phyloP scores from a whole-genome alignment of 1,140 invertebrate genomes.

The roundworm (Caenorhabditis elegans) region WBcel235 BX284604.4:4762501-4763000 shows the following conservation, averaged over 20 bases:
- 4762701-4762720: no score
- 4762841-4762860: no score
- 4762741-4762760: slow-evolving; percentile 65
- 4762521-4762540: slow-evolving; percentile 64
- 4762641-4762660: slow-evolving; percentile 59
- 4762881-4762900: no score
- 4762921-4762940: no score
- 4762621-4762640: slow-evolving; percentile 60
- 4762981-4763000: no score
- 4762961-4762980: no score
- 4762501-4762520: slow-evolving; percentile 66
- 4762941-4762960: no score
- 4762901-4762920: no score
- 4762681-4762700: not conserved
- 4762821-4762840: not conserved
- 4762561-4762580: slow-evolving; percentile 81
- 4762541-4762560: slow-evolving; percentile 69
- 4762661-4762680: not conserved
- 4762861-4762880: no score
- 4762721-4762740: slow-evolving; percentile 65
- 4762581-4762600: slow-evolving; percentile 80
- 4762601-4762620: no score
- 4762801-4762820: not conserved
- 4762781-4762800: not conserved
- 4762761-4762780: not conserved